These are phyloP conservation scores for Embiotoca jacksoni DNA, from an alignment of 2,113 vertebrate species.

Conservation along the genomic window DNA sequence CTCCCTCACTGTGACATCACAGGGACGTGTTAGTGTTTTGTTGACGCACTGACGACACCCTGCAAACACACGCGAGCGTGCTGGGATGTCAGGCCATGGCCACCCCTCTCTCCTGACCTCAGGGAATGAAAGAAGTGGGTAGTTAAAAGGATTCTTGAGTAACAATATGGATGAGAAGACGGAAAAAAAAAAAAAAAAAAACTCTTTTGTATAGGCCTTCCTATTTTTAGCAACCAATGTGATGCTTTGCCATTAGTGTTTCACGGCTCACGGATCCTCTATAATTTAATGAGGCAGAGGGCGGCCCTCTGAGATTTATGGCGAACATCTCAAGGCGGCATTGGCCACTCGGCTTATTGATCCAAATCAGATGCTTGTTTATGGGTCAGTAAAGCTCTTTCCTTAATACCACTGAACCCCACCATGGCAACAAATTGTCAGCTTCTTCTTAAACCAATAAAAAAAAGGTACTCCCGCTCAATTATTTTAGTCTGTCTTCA, in stretches of 20 bases:
- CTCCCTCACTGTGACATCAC: constrained; percentile 67
- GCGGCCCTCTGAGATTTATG: constrained; percentile 78
- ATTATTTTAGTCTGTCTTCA: constrained; percentile 38
- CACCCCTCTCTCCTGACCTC: constrained; percentile 57
- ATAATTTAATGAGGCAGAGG: constrained; percentile 85
- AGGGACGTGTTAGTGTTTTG: constrained; percentile 58
- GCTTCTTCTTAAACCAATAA: constrained; percentile 51
- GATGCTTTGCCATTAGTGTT: constrained; percentile 74
- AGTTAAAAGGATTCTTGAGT: constrained; percentile 83
- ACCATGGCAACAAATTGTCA: constrained; percentile 40
- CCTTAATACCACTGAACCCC: constrained; percentile 40
- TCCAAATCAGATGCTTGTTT: constrained; percentile 82
- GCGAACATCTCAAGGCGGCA: constrained; percentile 63
- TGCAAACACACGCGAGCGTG: constrained; percentile 48
- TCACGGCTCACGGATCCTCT: constrained; percentile 81
- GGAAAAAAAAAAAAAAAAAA: constrained; percentile 5
- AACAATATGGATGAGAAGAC: constrained; percentile 68
- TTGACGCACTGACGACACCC: constrained; percentile 53
- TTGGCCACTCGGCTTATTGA: constrained; percentile 79
- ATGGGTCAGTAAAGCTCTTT: constrained; percentile 74
- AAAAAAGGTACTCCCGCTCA: constrained; percentile 44
- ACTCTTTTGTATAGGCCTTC: constrained; percentile 69
- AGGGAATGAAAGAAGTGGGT: constrained; percentile 65
- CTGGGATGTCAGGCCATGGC: constrained; percentile 41
- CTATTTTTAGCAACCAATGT: constrained; percentile 82